These are phyloP conservation scores for Cervus canadensis DNA, from an alignment of 2,113 vertebrate species.

Conservation along the genomic window DNA sequence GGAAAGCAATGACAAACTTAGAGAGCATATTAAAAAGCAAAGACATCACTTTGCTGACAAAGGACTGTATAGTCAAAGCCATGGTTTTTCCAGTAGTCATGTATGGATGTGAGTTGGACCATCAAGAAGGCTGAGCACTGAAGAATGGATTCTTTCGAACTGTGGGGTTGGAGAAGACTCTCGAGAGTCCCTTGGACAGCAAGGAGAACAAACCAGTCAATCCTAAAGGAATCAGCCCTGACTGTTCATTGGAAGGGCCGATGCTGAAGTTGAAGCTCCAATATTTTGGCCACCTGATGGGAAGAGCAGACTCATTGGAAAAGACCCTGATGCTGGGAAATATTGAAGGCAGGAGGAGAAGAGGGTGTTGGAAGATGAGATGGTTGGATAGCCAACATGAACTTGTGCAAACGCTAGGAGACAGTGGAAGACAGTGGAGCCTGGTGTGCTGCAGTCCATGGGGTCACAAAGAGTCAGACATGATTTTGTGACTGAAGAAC, in stretches of 20 bases:
- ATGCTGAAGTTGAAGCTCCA: background rate
- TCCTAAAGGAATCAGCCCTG: background rate
- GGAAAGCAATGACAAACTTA: background rate
- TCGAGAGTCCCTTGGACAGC: background rate
- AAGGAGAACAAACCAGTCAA: background rate
- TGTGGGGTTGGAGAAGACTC: background rate
- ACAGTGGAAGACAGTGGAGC: background rate
- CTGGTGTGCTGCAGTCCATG: background rate
- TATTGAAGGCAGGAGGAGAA: background rate
- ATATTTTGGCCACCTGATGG: background rate
- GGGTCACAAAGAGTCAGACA: background rate
- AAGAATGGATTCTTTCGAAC: background rate
- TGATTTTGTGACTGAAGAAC: background rate
- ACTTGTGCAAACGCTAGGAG: background rate
- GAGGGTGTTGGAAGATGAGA: background rate
- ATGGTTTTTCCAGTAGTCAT: background rate
- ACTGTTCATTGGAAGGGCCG: background rate
- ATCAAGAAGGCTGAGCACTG: background rate
- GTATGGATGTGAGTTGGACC: background rate
- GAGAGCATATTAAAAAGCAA: background rate
- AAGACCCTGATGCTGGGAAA: background rate
- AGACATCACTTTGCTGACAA: background rate
- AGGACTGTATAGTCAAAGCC: background rate
- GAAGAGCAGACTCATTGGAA: background rate
- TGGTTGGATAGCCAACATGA: background rate